These are phyloP conservation scores for Camponotus floridanus DNA, from an alignment of 1,140 invertebrate genomes.

Conservation along the genomic window DNA sequence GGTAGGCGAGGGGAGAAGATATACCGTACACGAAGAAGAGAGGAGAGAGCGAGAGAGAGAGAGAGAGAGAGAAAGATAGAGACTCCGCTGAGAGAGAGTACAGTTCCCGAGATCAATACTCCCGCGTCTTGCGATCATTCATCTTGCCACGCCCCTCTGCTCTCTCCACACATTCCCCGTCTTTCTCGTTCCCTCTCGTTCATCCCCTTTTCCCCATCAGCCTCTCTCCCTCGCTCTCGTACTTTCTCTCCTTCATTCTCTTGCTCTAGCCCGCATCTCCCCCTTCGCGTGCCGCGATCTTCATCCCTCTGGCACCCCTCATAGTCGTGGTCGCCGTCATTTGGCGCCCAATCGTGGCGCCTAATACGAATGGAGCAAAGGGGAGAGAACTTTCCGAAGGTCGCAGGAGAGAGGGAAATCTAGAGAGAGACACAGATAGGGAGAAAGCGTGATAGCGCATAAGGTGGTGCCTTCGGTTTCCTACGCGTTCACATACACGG, in stretches of 20 bases:
- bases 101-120: slow-evolving; percentile 85
- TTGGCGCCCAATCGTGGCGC: slow-evolving; percentile 71
- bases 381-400: slow-evolving; percentile 61
- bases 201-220: slow-evolving; percentile 60
- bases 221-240: slow-evolving; percentile 65
- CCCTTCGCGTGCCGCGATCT: slow-evolving; percentile 69
- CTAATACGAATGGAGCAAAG: slow-evolving; percentile 65
- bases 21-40: slow-evolving; percentile 65
- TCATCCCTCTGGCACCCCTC: slow-evolving; percentile 70
- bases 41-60: slow-evolving; percentile 67
- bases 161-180: slow-evolving; percentile 78
- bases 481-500: slow-evolving; percentile 35
- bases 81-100: slow-evolving; percentile 76
- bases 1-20: slow-evolving; percentile 55
- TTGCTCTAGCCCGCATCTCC: slow-evolving; percentile 69
- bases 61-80: slow-evolving; percentile 75
- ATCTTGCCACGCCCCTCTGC: slow-evolving; percentile 86
- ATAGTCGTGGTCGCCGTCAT: slow-evolving; percentile 69
- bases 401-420: slow-evolving; percentile 16
- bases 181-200: slow-evolving; percentile 70
- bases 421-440: not conserved
- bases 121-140: slow-evolving; percentile 87
- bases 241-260: slow-evolving; percentile 66
- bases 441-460: slow-evolving; percentile 60
- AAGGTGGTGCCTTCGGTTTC: slow-evolving; percentile 36